phyloP scores from a whole-genome alignment of 2,888 invertebrate species.

The Camptogramma bilineatum region DNA sequence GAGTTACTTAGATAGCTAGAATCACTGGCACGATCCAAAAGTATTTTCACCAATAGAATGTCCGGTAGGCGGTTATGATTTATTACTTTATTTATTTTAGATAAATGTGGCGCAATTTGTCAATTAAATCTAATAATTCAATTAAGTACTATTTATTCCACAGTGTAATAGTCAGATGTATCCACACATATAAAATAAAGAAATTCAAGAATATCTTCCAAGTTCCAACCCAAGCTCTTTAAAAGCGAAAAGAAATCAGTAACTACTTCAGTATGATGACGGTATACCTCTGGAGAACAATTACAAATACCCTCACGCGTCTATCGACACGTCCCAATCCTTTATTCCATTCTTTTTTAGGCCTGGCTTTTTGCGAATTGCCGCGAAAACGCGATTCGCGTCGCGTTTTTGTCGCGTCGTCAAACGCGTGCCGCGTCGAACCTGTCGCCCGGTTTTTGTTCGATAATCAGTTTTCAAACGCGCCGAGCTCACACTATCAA shows the following conservation, averaged over 20 bases:
- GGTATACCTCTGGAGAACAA: slow-evolving; percentile 7
- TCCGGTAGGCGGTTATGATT: too few relatives aligned
- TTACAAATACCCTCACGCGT: slow-evolving; percentile 25
- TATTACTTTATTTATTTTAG: too few relatives aligned
- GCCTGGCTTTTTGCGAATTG: slow-evolving; percentile 42
- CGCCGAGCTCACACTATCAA: slow-evolving; percentile 45
- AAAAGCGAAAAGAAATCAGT: too few relatives aligned
- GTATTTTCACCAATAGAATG: too few relatives aligned
- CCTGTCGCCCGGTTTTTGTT: slow-evolving; percentile 60
- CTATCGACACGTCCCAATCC: slow-evolving; percentile 22
- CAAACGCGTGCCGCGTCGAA: slow-evolving; percentile 65
- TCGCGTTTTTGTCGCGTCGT: slow-evolving; percentile 49
- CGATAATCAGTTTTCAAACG: slow-evolving; percentile 59
- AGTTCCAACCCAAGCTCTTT: too few relatives aligned
- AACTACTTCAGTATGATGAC: not conserved
- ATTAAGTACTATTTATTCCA: too few relatives aligned
- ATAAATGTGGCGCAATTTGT: too few relatives aligned
- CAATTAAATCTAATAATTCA: too few relatives aligned
- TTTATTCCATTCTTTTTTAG: slow-evolving; percentile 29
- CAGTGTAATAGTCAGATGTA: too few relatives aligned
- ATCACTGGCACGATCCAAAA: too few relatives aligned
- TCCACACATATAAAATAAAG: too few relatives aligned
- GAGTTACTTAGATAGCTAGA: too few relatives aligned
- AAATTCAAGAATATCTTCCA: not conserved
- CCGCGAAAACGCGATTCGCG: slow-evolving; percentile 49